A percentile compares a stretch with the other conserved stretches of the same genome.
phyloP scores from a whole-genome alignment of 2,888 invertebrate genomes.

The Pediacus dermestoides region DNA sequence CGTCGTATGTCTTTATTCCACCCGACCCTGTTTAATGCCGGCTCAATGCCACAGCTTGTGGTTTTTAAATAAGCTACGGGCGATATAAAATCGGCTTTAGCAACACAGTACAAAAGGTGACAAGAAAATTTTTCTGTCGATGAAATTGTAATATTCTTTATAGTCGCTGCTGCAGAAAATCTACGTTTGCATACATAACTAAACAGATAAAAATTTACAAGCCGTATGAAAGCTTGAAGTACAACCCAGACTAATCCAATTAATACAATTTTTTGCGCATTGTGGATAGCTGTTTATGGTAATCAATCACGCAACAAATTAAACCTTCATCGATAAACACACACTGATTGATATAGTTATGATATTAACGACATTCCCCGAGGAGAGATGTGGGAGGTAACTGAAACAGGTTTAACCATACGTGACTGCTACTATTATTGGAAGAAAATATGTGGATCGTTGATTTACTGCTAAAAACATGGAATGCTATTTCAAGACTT shows the following conservation, averaged over 20 bases:
- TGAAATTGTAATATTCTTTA: no score
- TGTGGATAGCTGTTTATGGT: background rate
- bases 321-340: slow-evolving; percentile 7
- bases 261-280: background rate
- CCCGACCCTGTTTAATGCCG: no score
- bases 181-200: no score
- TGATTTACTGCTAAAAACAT: slow-evolving; percentile 22
- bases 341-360: slow-evolving; percentile 9
- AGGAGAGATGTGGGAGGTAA: slow-evolving; percentile 22
- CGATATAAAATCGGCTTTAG: no score
- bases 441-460: slow-evolving; percentile 23
- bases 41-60: no score
- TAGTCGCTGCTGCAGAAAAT: no score
- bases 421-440: slow-evolving; percentile 21
- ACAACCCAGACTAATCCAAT: background rate
- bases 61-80: no score
- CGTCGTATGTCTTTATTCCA: slow-evolving; percentile 41
- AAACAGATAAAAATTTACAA: no score
- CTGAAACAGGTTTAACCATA: slow-evolving; percentile 18
- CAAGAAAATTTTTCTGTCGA: no score
- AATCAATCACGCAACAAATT: slow-evolving; percentile 4
- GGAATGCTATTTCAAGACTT: slow-evolving; percentile 23
- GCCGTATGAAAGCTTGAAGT: no score
- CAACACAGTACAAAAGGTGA: no score
- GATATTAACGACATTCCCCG: slow-evolving; percentile 11